A percentile compares a stretch with the other conserved stretches of the same genome.
Evolutionary conservation across 2,797 vertebrate species (phyloP).

Genomic region (Falco columbarius): DNA sequence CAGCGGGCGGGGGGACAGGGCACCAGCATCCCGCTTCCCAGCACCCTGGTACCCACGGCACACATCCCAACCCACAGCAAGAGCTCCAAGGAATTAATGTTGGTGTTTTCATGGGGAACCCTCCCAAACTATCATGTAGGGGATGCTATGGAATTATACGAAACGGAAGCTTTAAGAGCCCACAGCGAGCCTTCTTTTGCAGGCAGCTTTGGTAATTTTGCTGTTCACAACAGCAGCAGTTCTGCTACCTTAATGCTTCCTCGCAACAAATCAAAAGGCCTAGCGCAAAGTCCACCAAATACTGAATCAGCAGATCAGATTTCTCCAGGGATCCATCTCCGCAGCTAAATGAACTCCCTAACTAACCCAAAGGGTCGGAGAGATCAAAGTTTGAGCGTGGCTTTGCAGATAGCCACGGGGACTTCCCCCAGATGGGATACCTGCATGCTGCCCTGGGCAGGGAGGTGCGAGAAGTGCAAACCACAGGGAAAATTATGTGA

Average conservation of each 20-base stretch:
- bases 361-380: not conserved
- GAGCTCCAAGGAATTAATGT: not conserved
- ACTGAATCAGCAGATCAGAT: not conserved
- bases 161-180: not conserved
- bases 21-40: not conserved
- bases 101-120: not conserved
- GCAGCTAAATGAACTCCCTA: not conserved
- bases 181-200: not conserved
- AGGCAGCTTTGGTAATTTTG: not conserved
- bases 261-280: not conserved
- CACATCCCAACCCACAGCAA: fast-evolving
- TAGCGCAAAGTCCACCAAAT: not conserved
- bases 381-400: not conserved
- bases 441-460: not conserved
- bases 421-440: not conserved
- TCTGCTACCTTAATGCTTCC: not conserved
- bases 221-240: not conserved
- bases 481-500: not conserved
- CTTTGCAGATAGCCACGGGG: not conserved
- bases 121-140: not conserved
- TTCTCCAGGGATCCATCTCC: not conserved
- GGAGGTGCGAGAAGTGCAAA: not conserved
- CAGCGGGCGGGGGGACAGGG: fast-evolving
- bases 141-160: not conserved
- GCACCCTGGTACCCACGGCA: not conserved